Evolutionary conservation across 1,140 invertebrate genomes (phyloP).

Genomic region (Nephila pilipes): DNA sequence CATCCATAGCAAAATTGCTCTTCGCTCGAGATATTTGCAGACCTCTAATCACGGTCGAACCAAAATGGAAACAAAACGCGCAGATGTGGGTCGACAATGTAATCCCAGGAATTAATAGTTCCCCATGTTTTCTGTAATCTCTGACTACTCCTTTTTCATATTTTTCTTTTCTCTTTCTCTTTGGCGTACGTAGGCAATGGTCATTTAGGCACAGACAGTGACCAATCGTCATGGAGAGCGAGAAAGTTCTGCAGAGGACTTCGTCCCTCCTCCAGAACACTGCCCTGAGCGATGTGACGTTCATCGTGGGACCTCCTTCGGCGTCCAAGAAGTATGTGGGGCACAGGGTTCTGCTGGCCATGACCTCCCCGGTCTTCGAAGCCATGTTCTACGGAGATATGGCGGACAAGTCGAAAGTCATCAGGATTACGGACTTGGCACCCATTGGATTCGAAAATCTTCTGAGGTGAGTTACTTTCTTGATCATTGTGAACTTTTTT

Average conservation of each 20-base stretch:
- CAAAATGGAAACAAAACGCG: not conserved
- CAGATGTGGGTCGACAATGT: constrained; percentile 7
- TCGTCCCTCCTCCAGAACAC: constrained; percentile 79
- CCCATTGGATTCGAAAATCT: constrained; percentile 80
- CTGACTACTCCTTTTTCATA: not conserved
- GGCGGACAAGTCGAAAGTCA: constrained; percentile 80
- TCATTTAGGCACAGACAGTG: constrained; percentile 14
- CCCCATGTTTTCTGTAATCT: constrained; percentile 27
- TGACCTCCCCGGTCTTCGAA: constrained; percentile 79
- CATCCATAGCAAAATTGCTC: constrained; percentile 56
- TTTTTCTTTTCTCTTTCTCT: constrained; percentile 14
- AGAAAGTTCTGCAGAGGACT: constrained; percentile 77
- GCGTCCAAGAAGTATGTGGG: constrained; percentile 80
- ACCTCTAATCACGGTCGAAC: constrained; percentile 19
- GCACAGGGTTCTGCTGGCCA: constrained; percentile 79
- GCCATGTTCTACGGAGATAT: constrained; percentile 80
- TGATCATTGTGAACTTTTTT: not conserved
- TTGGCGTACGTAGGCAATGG: not conserved
- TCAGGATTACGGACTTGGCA: constrained; percentile 79
- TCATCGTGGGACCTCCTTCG: constrained; percentile 79
- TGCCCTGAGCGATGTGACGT: constrained; percentile 79
- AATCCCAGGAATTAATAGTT: constrained; percentile 8
- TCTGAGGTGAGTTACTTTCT: constrained; percentile 76
- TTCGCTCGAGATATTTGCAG: constrained; percentile 48
- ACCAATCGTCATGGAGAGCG: constrained; percentile 72